Conservation (phyloP, 35 echinoderm and acorn worm species). For the Amphiura filiformis region DNA sequence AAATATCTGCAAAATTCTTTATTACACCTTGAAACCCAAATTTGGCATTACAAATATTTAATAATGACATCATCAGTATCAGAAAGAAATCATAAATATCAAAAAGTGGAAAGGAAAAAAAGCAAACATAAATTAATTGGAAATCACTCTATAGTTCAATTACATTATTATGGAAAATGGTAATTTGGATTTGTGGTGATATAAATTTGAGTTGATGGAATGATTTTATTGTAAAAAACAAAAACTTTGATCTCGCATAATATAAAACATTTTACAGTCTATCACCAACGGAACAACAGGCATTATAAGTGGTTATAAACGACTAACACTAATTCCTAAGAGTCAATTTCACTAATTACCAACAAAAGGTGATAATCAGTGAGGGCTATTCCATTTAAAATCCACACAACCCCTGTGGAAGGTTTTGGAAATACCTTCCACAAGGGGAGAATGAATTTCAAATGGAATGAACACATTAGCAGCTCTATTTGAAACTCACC, state of each 20-base stretch:
- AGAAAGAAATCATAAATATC: conserved; percentile 13
- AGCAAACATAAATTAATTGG: conserved; percentile 1
- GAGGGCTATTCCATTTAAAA: too few relatives aligned
- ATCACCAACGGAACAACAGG: not conserved
- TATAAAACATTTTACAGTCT: not conserved
- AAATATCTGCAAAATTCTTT: conserved; percentile 10
- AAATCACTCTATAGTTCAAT: not conserved
- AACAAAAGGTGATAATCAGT: too few relatives aligned
- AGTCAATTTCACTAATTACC: not conserved
- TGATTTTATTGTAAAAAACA: not conserved
- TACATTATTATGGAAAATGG: not conserved
- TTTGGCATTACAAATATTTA: conserved; percentile 2
- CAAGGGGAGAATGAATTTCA: too few relatives aligned
- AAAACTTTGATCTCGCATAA: too few relatives aligned
- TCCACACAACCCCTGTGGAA: too few relatives aligned
- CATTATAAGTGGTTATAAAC: not conserved
- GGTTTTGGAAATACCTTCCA: too few relatives aligned
- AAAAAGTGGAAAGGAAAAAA: not conserved
- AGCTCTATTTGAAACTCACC: too few relatives aligned
- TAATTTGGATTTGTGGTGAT: not conserved
- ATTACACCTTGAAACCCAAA: conserved; percentile 11
- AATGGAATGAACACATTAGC: too few relatives aligned
- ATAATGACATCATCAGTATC: not conserved
- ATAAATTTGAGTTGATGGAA: not conserved
- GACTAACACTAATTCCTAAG: not conserved